Percentiles rank a stretch among this genome's conserved stretches.
phyloP scores from a whole-genome alignment of 2,797 vertebrate species.

The Typhlichthys eigenmanni region DNA sequence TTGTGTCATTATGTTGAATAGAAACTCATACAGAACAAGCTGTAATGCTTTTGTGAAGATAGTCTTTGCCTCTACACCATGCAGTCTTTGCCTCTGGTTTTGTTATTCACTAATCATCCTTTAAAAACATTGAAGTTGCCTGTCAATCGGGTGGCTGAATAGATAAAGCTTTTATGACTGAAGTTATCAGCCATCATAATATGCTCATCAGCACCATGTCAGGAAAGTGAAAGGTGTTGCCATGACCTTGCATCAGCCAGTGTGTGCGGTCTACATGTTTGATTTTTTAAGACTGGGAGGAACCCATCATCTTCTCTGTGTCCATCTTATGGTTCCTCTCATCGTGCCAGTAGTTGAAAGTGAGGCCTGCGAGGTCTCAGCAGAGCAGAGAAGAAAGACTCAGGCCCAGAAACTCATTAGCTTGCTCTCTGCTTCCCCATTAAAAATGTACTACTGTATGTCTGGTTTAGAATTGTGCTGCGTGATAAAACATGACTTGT shows the following conservation, averaged over 20 bases:
- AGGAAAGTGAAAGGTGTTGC: conserved; percentile 58
- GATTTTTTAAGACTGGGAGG: conserved; percentile 56
- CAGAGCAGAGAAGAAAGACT: conserved; percentile 15
- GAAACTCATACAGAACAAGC: too few relatives aligned
- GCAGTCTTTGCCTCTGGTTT: too few relatives aligned
- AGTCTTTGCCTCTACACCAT: too few relatives aligned
- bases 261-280: conserved; percentile 54
- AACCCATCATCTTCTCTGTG: conserved; percentile 42
- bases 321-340: conserved; percentile 42
- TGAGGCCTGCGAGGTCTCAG: conserved; percentile 27
- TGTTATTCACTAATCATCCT: too few relatives aligned
- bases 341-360: conserved; percentile 38
- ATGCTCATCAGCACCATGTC: conserved; percentile 36
- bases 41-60: too few relatives aligned
- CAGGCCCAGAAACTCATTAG: conserved; percentile 21
- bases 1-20: too few relatives aligned
- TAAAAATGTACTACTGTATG: conserved; percentile 9
- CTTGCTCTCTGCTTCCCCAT: conserved; percentile 16
- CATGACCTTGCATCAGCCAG: conserved; percentile 63
- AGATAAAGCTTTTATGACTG: conserved; percentile 36
- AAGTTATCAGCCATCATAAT: conserved; percentile 42
- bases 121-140: conserved; percentile 1
- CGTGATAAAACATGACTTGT: conserved; percentile 10
- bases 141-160: conserved; percentile 24
- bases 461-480: conserved; percentile 14